These are phyloP conservation scores for Pyxicephalus adspersus DNA, from an alignment of 2,113 vertebrate species.

Conservation along the genomic window DNA sequence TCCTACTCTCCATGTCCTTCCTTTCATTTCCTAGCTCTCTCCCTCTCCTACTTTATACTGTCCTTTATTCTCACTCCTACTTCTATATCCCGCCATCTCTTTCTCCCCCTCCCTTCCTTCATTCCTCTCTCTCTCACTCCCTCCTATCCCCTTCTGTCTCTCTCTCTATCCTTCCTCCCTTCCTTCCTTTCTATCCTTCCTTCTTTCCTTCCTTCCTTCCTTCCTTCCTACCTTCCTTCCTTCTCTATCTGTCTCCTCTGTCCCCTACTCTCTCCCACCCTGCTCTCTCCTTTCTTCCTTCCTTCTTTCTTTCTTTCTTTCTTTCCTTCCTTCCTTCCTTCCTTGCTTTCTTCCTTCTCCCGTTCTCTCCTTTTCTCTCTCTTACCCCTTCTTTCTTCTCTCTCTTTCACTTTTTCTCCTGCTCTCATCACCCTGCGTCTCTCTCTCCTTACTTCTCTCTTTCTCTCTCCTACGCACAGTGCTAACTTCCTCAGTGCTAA, in stretches of 20 bases:
- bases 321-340: neutral
- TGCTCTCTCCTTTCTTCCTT: neutral
- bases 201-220: neutral
- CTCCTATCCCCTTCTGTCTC: conserved; percentile 26
- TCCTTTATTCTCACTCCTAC: too few relatives aligned
- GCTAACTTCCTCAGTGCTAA: too few relatives aligned
- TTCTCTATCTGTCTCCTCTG: too few relatives aligned
- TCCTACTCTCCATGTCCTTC: too few relatives aligned
- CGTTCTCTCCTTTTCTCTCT: neutral
- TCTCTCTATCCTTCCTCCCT: neutral
- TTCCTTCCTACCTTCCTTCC: neutral
- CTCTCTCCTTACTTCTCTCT: neutral
- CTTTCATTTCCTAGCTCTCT: too few relatives aligned
- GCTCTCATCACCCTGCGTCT: neutral
- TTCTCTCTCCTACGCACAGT: too few relatives aligned
- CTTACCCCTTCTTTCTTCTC: neutral
- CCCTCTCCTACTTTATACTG: too few relatives aligned
- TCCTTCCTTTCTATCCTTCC: neutral
- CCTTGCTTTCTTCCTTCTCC: neutral
- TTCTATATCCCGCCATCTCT: too few relatives aligned
- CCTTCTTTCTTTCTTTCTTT: neutral
- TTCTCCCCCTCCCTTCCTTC: too few relatives aligned
- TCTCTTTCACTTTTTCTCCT: neutral
- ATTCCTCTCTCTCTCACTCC: too few relatives aligned
- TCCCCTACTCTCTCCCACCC: neutral